These are phyloP conservation scores for Lagocephalus sceleratus DNA, from an alignment of 2,797 vertebrate genomes.

Conservation along the genomic window DNA sequence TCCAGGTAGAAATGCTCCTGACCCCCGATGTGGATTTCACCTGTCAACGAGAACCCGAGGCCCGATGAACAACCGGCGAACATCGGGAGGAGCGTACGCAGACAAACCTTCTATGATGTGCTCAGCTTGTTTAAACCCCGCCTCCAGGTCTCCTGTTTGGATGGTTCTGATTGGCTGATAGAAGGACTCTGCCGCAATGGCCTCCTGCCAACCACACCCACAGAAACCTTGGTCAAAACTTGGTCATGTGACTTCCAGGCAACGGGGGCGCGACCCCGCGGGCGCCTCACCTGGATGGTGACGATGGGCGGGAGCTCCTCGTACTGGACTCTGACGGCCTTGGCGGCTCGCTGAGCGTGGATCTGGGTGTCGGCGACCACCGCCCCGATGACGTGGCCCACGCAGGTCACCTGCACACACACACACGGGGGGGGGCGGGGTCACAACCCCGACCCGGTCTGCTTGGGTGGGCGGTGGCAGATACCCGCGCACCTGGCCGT, in stretches of 20 bases:
- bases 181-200: conserved; percentile 86
- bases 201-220: conserved; percentile 79
- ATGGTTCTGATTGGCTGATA: conserved; percentile 78
- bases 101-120: conserved; percentile 84
- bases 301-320: conserved; percentile 84
- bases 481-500: conserved; percentile 72
- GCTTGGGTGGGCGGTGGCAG: not conserved
- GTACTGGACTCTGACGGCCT: conserved; percentile 83
- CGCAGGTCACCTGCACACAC: conserved; percentile 84
- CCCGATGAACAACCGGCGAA: not conserved
- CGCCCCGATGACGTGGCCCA: conserved; percentile 91
- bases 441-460: not conserved
- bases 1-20: conserved; percentile 98
- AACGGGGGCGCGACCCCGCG: too few relatives aligned
- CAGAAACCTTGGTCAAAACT: not conserved
- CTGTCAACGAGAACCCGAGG: conserved; percentile 56
- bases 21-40: conserved; percentile 89
- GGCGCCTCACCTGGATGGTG: conserved; percentile 85
- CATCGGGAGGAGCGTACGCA: not conserved
- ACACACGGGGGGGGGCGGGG: not conserved
- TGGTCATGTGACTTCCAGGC: not conserved
- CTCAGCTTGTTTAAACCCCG: conserved; percentile 88
- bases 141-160: conserved; percentile 82
- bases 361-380: conserved; percentile 88
- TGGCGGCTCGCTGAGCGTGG: conserved; percentile 87